Conservation (phyloP, 2,113 vertebrate species). For the Procapra przewalskii region DNA sequence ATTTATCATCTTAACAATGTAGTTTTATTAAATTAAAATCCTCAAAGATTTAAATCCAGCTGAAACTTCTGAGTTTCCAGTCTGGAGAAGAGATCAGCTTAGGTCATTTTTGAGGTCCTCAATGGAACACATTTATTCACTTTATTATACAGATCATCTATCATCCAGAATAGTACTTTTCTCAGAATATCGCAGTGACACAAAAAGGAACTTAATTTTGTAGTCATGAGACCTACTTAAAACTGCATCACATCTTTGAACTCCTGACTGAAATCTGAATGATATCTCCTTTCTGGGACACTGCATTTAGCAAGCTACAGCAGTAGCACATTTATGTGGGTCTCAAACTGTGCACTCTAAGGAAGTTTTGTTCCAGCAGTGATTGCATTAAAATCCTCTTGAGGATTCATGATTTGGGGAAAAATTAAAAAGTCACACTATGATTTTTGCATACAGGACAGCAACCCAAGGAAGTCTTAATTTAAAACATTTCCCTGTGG, state of each 20-base stretch:
- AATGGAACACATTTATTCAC: background rate
- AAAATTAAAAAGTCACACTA: background rate
- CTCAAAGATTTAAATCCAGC: background rate
- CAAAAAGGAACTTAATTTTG: conserved; percentile 44
- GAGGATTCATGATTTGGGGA: background rate
- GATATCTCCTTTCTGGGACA: conserved; percentile 32
- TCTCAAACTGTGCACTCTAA: background rate
- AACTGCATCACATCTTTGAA: conserved; percentile 3
- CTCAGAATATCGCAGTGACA: background rate
- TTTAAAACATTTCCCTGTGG: background rate
- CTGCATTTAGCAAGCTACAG: background rate
- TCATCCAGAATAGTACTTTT: conserved; percentile 4
- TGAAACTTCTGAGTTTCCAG: background rate
- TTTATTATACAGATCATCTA: background rate
- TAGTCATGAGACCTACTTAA: background rate
- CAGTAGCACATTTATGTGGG: background rate
- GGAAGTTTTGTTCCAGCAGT: conserved; percentile 16
- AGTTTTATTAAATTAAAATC: conserved; percentile 7
- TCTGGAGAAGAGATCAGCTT: background rate
- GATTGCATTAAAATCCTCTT: conserved; percentile 15
- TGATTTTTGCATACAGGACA: background rate
- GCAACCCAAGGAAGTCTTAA: background rate
- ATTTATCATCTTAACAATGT: background rate
- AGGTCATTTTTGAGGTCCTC: background rate
- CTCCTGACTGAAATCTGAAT: background rate